Evolutionary conservation across 2,888 invertebrate genomes (phyloP).

Genomic region (Apamea anceps): DNA sequence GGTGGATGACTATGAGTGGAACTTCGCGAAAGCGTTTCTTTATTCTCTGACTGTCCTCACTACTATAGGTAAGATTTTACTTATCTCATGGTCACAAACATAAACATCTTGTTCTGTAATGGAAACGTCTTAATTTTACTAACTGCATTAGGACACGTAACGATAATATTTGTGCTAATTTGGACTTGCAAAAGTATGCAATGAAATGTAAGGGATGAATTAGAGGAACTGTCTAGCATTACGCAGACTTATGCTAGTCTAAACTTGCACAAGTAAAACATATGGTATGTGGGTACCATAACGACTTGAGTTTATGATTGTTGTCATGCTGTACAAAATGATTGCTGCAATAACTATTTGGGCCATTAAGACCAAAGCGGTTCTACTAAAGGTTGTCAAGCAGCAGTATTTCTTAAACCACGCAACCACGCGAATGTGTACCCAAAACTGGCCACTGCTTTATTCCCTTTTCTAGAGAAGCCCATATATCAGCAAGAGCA

Average conservation of each 20-base stretch:
- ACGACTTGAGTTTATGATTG: too few relatives aligned
- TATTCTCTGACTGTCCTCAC: constrained; percentile 98
- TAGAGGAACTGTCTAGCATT: too few relatives aligned
- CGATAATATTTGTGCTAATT: neutral
- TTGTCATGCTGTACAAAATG: neutral
- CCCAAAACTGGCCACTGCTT: neutral
- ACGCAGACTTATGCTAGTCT: too few relatives aligned
- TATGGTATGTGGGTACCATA: neutral
- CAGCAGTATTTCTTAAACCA: neutral
- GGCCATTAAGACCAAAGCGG: neutral
- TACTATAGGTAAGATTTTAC: constrained; percentile 93
- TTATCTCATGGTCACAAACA: neutral
- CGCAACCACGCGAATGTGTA: too few relatives aligned
- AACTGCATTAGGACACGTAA: neutral
- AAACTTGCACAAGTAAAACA: neutral
- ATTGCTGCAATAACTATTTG: neutral
- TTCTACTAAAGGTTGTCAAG: neutral
- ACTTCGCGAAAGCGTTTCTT: constrained; percentile 96
- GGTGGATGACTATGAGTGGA: constrained; percentile 94
- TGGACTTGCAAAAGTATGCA: neutral
- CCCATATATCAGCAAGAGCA: neutral
- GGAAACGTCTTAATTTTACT: too few relatives aligned
- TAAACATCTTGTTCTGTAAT: neutral
- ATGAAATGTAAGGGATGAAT: neutral
- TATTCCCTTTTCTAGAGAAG: neutral